Conservation (phyloP, 2,113 vertebrate species). For the Microcebus jonahi region DNA sequence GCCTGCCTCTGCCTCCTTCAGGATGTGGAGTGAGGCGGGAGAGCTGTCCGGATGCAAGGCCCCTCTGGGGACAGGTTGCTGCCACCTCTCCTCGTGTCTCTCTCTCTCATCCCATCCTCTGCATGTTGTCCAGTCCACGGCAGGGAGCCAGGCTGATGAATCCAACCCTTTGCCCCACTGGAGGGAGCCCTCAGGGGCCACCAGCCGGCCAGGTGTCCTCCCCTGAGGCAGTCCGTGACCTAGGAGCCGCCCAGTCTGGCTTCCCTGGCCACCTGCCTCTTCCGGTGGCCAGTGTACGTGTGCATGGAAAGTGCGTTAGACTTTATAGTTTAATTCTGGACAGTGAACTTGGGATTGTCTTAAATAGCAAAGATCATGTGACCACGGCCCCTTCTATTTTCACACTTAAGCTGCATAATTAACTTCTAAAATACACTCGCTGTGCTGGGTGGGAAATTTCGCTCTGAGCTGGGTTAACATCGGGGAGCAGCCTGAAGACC, state of each 20-base stretch:
- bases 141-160: neutral
- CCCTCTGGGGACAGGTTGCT: neutral
- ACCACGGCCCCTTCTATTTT: neutral
- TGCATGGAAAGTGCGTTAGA: neutral
- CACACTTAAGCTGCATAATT: neutral
- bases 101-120: neutral
- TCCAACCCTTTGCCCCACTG: neutral
- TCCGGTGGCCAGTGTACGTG: fast-evolving
- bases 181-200: neutral
- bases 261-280: neutral
- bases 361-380: neutral
- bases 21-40: fast-evolving
- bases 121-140: neutral
- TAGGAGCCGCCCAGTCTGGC: neutral
- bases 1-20: neutral
- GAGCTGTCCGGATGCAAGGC: neutral
- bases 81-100: too few species aligned
- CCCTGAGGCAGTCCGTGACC: neutral
- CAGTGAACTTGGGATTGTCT: neutral
- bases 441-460: neutral
- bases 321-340: neutral
- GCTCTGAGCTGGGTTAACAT: neutral
- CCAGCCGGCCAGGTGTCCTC: neutral
- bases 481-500: neutral
- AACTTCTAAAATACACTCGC: neutral